phyloP scores from a whole-genome alignment of 2,888 invertebrate genomes.

The Dimorphilus gyrociliatus region DNA sequence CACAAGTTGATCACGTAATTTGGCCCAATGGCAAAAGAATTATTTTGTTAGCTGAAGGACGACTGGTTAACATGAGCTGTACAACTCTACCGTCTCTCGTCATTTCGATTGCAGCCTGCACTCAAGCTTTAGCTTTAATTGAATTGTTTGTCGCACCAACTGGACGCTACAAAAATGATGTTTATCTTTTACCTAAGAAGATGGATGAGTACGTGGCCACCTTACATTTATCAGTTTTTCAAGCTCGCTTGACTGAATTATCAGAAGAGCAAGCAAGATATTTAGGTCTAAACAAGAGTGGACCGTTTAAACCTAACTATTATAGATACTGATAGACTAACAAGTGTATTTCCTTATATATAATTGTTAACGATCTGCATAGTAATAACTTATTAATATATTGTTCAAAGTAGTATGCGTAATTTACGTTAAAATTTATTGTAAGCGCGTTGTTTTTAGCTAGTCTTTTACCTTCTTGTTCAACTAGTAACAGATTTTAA shows the following conservation, averaged over 20 bases:
- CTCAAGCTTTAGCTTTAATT: conserved; percentile 87
- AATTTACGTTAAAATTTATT: too few relatives aligned
- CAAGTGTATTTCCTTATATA: not conserved
- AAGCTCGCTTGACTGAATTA: conserved; percentile 88
- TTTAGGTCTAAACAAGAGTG: conserved; percentile 88
- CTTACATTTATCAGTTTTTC: conserved; percentile 86
- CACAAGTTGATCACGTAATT: conserved; percentile 94
- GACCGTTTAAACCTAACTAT: conserved; percentile 95
- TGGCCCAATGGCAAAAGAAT: conserved; percentile 95
- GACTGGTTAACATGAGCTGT: conserved; percentile 82
- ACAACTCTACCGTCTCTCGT: conserved; percentile 94
- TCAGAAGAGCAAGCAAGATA: conserved; percentile 93
- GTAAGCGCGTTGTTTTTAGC: too few relatives aligned
- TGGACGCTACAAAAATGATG: conserved; percentile 87
- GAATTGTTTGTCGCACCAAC: conserved; percentile 89
- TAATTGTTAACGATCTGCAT: not conserved
- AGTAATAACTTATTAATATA: too few relatives aligned
- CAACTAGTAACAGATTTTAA: not conserved
- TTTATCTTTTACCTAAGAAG: conserved; percentile 91
- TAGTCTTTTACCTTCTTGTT: not conserved
- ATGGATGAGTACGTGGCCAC: conserved; percentile 99
- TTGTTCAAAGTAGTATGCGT: too few relatives aligned
- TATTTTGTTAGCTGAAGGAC: conserved; percentile 77
- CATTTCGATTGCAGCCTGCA: conserved; percentile 89
- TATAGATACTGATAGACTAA: conserved; percentile 54